Base-by-base conservation (phyloP, 2,888 invertebrate genomes). In the Apamea crenata region DNA sequence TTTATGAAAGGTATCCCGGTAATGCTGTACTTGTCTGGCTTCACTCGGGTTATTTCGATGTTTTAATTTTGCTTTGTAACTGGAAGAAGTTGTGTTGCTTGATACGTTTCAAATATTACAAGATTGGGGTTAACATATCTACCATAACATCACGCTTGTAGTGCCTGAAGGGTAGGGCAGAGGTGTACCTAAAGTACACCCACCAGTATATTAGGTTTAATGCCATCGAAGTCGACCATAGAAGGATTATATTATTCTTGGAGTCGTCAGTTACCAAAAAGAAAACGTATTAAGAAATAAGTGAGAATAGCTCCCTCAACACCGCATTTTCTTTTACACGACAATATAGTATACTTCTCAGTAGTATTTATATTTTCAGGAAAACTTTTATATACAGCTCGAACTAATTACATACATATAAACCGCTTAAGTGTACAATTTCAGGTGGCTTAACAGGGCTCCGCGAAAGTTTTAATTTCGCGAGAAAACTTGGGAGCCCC, bases 401-500 rank as follows among this genome's bases (percentile, higher is more conserved):
- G n/a, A 85, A 86, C 63, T 73, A 77, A 80, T 80, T 75, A 77
- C 63, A 80, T 69, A 82, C 40, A 56, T 69, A 82, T 77, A 77
- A 84, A 79, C 80, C 77, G 75, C 78, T 84, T 78, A 76, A 81
- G 44, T 77, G 76, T 87, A 83, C 83, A 85, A 85, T 86, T 86
- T 87, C 85, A 85, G 84, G 84, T 82, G 85, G 83, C 77, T 84
- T 77, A 79, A 78, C 83, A 75, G 77, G 73, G 66, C 47, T 68
- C 70, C 36, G 77, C 32, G 44, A 78, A 92, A 92, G 90, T 92
- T 93, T 92, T 93, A 93, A 92, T 93, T 92, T 92, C 84, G 89
- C 89, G 87, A 85, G 85, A 75, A 89, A 91, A 91, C 88, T 92
- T 89, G 61, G 80, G 84, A 78, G 75, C 80, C 80, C 84, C 81